These are phyloP conservation scores for Morpho deidamia DNA, from an alignment of 2,888 invertebrate species.

Conservation along the genomic window DNA sequence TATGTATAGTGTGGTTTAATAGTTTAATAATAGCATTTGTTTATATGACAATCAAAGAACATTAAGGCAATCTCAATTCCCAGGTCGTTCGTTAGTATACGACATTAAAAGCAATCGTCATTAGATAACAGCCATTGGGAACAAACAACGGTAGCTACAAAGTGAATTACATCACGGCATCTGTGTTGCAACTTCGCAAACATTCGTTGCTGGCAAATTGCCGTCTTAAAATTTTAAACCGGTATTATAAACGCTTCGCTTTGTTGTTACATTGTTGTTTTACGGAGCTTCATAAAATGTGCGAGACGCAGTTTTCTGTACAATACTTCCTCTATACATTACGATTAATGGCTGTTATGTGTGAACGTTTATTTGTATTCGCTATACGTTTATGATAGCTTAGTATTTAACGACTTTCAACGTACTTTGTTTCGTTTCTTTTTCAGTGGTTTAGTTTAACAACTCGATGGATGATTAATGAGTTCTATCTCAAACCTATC, in stretches of 20 bases:
- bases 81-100: neutral
- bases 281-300: conserved; percentile 19
- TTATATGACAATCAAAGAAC: neutral
- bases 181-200: conserved; percentile 28
- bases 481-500: too few relatives aligned
- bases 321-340: conserved; percentile 16
- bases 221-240: conserved; percentile 58
- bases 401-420: neutral
- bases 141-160: conserved; percentile 20
- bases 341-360: conserved; percentile 19
- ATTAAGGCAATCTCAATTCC: conserved; percentile 3
- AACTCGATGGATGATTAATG: too few relatives aligned
- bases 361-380: neutral
- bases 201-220: conserved; percentile 48
- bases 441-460: conserved; percentile 13
- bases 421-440: too few relatives aligned
- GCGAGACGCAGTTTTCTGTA: conserved; percentile 17
- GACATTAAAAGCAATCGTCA: conserved; percentile 13
- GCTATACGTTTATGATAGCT: neutral
- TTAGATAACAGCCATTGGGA: conserved; percentile 23
- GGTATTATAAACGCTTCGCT: conserved; percentile 48
- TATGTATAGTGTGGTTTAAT: too few relatives aligned
- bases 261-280: conserved; percentile 28
- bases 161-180: conserved; percentile 32
- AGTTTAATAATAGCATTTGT: too few relatives aligned